phyloP scores from a whole-genome alignment of 35 echinoderm and acorn worm genomes.

The Diadema setosum region DNA sequence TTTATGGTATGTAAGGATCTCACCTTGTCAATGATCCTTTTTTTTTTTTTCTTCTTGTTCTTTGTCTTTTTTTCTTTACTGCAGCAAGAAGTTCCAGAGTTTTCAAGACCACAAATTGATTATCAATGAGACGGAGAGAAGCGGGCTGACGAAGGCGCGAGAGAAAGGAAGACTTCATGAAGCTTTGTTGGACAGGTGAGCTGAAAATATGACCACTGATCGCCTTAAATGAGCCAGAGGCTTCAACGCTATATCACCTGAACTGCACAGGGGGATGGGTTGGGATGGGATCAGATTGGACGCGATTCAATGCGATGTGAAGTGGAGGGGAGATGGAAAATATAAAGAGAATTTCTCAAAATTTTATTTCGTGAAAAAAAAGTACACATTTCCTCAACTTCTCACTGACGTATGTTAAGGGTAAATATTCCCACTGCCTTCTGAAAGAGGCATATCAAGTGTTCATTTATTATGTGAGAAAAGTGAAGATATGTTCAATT shows the following conservation, averaged over 20 bases:
- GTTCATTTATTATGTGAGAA: too few relatives aligned
- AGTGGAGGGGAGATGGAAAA: background rate
- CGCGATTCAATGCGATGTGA: too few relatives aligned
- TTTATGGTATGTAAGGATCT: too few relatives aligned
- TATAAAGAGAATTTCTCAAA: background rate
- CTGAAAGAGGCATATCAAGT: too few relatives aligned
- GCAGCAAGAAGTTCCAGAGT: conserved; percentile 93
- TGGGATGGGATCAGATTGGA: background rate
- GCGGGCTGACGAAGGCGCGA: conserved; percentile 45
- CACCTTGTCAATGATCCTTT: too few relatives aligned
- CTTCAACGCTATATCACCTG: background rate
- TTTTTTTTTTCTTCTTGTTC: too few relatives aligned
- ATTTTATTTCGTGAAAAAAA: background rate
- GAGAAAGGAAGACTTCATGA: conserved; percentile 82
- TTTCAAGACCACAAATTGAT: conserved; percentile 77
- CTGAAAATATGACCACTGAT: background rate
- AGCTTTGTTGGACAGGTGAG: conserved; percentile 84
- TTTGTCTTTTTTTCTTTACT: background rate
- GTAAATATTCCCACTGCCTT: too few relatives aligned
- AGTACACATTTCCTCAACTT: background rate
- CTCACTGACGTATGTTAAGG: too few relatives aligned
- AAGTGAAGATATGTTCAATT: too few relatives aligned
- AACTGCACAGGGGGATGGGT: background rate
- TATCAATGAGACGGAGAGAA: conserved; percentile 57
- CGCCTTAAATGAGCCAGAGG: background rate